Conservation (phyloP, 2,113 vertebrate species). For the Burhinus bistriatus region DNA sequence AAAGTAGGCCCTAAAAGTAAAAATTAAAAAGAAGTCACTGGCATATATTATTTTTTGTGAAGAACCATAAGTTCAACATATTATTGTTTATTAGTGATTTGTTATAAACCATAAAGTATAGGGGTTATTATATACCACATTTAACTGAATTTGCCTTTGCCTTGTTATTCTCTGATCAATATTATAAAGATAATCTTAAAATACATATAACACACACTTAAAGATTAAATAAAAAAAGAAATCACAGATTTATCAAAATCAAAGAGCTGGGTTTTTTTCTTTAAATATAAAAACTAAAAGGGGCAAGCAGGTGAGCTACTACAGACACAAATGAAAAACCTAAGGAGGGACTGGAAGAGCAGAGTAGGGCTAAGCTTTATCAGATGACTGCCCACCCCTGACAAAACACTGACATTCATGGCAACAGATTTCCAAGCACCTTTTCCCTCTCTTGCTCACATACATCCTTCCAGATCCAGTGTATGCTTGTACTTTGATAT, state of each 20-base stretch:
- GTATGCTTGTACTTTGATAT: not conserved
- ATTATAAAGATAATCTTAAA: not conserved
- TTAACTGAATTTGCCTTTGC: not conserved
- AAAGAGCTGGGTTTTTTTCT: rapidly evolving
- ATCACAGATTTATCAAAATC: not conserved
- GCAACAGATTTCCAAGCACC: not conserved
- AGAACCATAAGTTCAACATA: rapidly evolving
- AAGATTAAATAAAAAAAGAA: not conserved
- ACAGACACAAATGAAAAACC: not conserved
- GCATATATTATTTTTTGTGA: not conserved
- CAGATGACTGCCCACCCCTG: not conserved
- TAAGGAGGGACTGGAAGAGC: not conserved
- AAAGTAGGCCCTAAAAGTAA: not conserved
- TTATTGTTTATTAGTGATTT: not conserved
- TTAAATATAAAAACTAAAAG: not conserved
- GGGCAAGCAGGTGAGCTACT: not conserved
- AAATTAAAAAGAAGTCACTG: not conserved
- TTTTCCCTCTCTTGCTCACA: not conserved
- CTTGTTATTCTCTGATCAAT: not conserved
- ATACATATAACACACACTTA: not conserved
- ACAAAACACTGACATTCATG: not conserved
- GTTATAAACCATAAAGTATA: not conserved
- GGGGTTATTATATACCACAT: not conserved
- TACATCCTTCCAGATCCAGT: not conserved
- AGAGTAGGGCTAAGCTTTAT: not conserved